Base-by-base conservation (phyloP, 2,113 vertebrate genomes). In the Scatophagus argus region DNA sequence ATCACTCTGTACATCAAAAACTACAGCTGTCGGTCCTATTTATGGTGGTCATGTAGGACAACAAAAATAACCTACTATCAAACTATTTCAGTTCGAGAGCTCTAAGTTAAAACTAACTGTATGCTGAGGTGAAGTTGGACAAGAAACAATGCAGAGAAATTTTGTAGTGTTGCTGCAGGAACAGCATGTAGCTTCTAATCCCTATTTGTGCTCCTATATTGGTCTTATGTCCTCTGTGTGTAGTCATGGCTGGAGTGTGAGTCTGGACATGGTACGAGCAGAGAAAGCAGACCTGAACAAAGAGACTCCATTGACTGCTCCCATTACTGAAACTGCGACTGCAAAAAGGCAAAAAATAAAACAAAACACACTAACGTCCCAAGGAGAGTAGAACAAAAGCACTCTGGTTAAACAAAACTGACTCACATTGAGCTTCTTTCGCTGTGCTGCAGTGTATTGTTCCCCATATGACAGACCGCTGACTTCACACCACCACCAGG, bases 211-310 rank as follows among this genome's bases (percentile, higher is more conserved):
- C 19, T 34, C 44, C 31, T 2, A 17, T 21, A 27, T 44, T 67
- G 46, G 10, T 47, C 21, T 36, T 8, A 13, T 60, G 36, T 16
- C 34, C 14, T 72, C 19, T 62, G 4, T 71, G 29, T n/a, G 16
- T 9, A 17, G 16, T n/a, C 41, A 32, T 43, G 29, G 58, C 44
- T 69, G 16, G 10, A 59, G 54, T 64, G 9, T 23, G 46, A 63
- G 21, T 65, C 31, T 43, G 62, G 47, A 52, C 41, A 27, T 41
- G 59, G 5, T 1, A 5, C 38, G 7, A 56, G 46, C 44, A 59
- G 52, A 64, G 44, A 67, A 51, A 8, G 29, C 41, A 25, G 34
- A 61, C n/a, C 58, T 51, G 62, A 74, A 74, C 77, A 79, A 90
- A 58, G 34, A 74, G 46, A 10, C 69, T 70, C 39, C 23, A 39